Evolutionary conservation across 2,888 invertebrate genomes (phyloP), one percentile per base, ranked within the genome.

Genomic region (Drosophila antonietae): DNA sequence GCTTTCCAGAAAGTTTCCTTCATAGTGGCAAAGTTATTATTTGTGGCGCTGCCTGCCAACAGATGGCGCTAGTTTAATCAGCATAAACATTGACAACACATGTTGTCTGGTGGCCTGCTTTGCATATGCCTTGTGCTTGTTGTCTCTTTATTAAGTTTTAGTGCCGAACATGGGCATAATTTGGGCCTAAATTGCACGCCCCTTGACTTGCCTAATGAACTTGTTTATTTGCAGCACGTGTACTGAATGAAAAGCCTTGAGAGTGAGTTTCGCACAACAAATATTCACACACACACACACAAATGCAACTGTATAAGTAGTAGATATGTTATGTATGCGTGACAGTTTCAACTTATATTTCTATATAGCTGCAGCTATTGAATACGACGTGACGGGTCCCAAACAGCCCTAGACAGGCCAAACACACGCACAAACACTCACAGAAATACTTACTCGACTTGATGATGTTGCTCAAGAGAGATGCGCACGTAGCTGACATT

Each of bases 161-260:
- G 58, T 66, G 62, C 47, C 80, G 61, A 75, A 51, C 83, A 80
- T 66, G 70, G 80, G 64, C 74, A 72, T 74, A 65, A 71, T 66
- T 74, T 60, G 47, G 43, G 60, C 49, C 46, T 74, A 67, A 71
- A 18, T 58, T 60, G 58, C 49, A 52, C 57, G 71, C 52, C 49
- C 57, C 81, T 63, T 75, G 70, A 63, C 78, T 55, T 56, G 67
- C 72, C 73, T 89, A 87, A 86, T 84, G 87, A 89, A 88, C 89
- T 88, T 81, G 89, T 84, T 87, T 80, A 88, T 87, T 78, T 73
- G 71, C 76, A 74, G 87, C 81, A 83, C 85, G 89, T 88, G 89
- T 58, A 62, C 70, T 43, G 89, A 74, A 85, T 87, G 69, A 71
- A 78, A 78, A 56, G 49, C 53, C 60, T 63, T 64, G 47, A 61